Base-by-base conservation (phyloP, 2,888 invertebrate species). In the Yponomeuta sedellus region DNA sequence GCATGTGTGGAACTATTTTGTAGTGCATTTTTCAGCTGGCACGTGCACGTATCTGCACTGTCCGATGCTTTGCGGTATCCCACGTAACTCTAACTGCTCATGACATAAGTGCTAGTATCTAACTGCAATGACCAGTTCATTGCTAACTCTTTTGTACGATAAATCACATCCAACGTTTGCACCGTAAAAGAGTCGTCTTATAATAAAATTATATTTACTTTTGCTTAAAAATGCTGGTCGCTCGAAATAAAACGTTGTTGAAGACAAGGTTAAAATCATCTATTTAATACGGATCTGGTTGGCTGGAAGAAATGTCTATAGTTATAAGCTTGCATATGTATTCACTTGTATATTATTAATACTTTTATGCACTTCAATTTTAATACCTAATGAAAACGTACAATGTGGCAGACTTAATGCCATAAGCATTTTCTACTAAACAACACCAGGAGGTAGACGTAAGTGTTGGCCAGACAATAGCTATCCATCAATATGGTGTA, bases 1-100 rank as follows among this genome's bases (percentile, higher is more conserved):
- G 66, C 66, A 66, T 66, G 62, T 62, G 62, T 61, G 66, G 19
- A 66, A 62, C 66, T 66, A 62, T 66, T 64, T 66, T 64, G 64
- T 58, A 62, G 66, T 40, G 58, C 58, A 66, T 66, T 66, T 66
- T 66, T 66, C 66, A 64, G 64, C 40, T 66, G 34, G 20, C 66
- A 16, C 66, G 10, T 39, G 66, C 56, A 64, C 64, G 44, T 64
- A 64, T 61, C 11, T 52, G 16, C 44, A 16, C 16, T 52, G 2
- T 12, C 16, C 44, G 12, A 52, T 16, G 16, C 16, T 52, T 16
- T 16, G 44, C 44, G 44, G 16, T 16, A 52, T 1, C 12, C 16
- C 44, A 12, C 44, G 44, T 52, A 16, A 16, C 44, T 52, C 44
- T 52, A 16, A 52, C 16, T 16, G 44, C 44, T 12, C 16, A 12